Evolutionary conservation across 2,113 vertebrate genomes (phyloP).

Genomic region (Leuciscus idus): DNA sequence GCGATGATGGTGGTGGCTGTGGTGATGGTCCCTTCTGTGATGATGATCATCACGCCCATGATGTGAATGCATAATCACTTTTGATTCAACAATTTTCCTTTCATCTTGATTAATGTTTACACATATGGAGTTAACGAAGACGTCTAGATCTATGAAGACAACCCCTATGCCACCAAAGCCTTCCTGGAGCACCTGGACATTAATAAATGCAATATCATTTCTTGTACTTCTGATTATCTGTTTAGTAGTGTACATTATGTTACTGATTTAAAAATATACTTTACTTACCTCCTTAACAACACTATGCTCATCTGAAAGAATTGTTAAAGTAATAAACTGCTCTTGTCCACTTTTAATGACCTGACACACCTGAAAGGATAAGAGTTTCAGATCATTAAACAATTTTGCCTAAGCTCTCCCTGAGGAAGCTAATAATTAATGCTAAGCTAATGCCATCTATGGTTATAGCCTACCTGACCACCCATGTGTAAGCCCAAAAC

Average conservation of each 20-base stretch:
- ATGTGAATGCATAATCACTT: slow-evolving; percentile 19
- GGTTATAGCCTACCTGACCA: slow-evolving; percentile 35
- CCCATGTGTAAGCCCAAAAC: slow-evolving; percentile 22
- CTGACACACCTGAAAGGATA: slow-evolving; percentile 45
- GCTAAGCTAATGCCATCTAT: background rate
- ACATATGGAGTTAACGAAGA: slow-evolving; percentile 34
- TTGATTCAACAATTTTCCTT: slow-evolving; percentile 17
- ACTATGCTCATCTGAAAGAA: slow-evolving; percentile 10
- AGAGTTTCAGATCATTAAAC: background rate
- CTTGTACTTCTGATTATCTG: background rate
- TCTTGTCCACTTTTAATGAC: slow-evolving; percentile 44
- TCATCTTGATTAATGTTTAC: slow-evolving; percentile 13
- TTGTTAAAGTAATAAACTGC: slow-evolving; percentile 41
- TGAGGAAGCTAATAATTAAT: background rate
- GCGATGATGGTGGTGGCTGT: slow-evolving; percentile 18
- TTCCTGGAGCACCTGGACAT: slow-evolving; percentile 41
- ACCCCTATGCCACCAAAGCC: slow-evolving; percentile 48
- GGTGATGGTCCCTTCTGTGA: background rate
- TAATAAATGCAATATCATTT: background rate
- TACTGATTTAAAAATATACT: background rate
- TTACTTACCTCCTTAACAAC: slow-evolving; percentile 33
- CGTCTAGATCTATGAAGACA: slow-evolving; percentile 37
- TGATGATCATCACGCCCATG: background rate
- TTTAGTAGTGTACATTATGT: background rate
- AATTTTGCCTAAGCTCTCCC: background rate